Evolutionary conservation across 2,113 vertebrate genomes (phyloP), one percentile per base, ranked within the genome.

Genomic region (Dasypus novemcinctus): DNA sequence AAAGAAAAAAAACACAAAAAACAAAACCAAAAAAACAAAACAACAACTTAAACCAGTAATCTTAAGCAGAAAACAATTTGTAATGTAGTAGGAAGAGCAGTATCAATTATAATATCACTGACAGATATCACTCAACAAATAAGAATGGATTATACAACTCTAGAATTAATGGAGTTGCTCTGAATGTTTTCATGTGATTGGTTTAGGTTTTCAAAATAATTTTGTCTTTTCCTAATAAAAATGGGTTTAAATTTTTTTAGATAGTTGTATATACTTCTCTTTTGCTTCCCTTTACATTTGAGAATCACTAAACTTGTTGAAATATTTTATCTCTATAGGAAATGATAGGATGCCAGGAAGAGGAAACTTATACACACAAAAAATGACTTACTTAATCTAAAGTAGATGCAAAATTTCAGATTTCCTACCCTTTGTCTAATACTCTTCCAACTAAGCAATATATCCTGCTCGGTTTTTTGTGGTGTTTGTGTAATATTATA

Each of bases 151-250:
- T 80, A 13, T 7, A 38, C 12, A 66, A 27, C 31, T 86, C 36
- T 72, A 82, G 52, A 89, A 46, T 71, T 81, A 87, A 79, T 75
- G 29, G 29, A 38, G 21, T 93, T 74, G 25, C 25, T 88, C 31
- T 93, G 23, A 69, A 38, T 95, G 11, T 93, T 90, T 41, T 90
- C 27, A 72, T 78, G 4, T 61, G 12, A 33, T 59, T 81, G 12
- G 36, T 59, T 81, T 87, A 43, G 81, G 7, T 84, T 93, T 36
- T n/a, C 57, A 96, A 86, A 87, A 64, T 89, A 82, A 68, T 33
- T 61, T 66, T 69, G 13, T 69, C 15, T 85, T 96, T 85, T 75
- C 33, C 21, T 63, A 43, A 27, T 87, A 91, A 90, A 88, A 89
- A 72, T 57, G 33, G 38, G 18, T 64, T 81, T 79, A 29, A 74